These are phyloP conservation scores for Octopus bimaculoides DNA, from an alignment of 1,140 invertebrate species.

Conservation along the genomic window DNA sequence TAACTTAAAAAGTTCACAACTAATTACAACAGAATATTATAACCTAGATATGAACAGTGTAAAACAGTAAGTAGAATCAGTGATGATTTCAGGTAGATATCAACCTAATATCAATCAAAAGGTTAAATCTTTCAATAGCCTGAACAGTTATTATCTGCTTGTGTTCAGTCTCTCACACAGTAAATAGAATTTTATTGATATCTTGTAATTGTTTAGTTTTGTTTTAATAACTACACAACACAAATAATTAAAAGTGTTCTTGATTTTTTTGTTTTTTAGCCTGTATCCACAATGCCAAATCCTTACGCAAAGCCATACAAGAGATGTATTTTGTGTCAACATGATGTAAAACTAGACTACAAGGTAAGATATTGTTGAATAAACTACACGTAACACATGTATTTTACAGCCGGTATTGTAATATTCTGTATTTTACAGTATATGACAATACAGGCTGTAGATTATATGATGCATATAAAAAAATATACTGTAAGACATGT, in stretches of 20 bases:
- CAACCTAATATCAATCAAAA: too few relatives aligned
- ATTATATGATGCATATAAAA: neutral
- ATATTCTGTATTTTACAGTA: neutral
- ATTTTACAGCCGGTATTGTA: neutral
- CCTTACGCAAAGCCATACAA: conserved; percentile 75
- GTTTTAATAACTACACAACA: neutral
- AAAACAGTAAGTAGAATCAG: too few relatives aligned
- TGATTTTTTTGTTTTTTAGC: conserved; percentile 19
- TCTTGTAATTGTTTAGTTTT: neutral
- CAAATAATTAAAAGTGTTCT: neutral
- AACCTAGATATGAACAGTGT: too few relatives aligned
- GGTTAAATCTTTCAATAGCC: too few relatives aligned
- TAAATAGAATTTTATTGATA: neutral
- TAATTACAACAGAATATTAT: too few relatives aligned
- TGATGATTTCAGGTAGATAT: too few relatives aligned
- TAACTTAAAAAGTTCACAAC: too few relatives aligned
- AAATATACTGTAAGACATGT: neutral
- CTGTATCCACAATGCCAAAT: conserved; percentile 56
- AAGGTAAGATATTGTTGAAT: conserved; percentile 58
- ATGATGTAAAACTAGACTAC: conserved; percentile 80
- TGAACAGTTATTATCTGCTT: too few relatives aligned
- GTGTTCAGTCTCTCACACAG: neutral
- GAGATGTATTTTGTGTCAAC: conserved; percentile 83
- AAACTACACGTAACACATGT: neutral
- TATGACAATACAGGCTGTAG: neutral